These are phyloP conservation scores for Lysiphlebus fabarum DNA, from an alignment of 1,140 invertebrate species.

Conservation along the genomic window DNA sequence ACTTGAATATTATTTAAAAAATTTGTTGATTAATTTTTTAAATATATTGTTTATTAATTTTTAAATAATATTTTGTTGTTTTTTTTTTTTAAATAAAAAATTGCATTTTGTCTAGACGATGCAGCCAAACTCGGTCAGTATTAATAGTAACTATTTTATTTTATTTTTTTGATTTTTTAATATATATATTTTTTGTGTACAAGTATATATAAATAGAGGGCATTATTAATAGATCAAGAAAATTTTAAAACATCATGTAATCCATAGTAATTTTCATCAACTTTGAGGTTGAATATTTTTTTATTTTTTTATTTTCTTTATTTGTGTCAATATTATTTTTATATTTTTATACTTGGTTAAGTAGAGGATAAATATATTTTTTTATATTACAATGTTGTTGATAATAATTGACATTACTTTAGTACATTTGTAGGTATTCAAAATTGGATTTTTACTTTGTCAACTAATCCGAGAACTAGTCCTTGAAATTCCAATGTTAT, in stretches of 20 bases:
- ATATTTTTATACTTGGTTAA: background rate
- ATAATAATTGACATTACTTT: conserved; percentile 2
- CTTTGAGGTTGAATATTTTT: background rate
- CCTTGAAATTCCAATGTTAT: no score
- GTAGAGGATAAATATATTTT: background rate
- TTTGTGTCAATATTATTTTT: background rate
- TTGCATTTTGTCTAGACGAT: conserved; percentile 14
- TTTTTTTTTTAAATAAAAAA: no score
- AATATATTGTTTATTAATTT: no score
- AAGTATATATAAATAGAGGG: conserved; percentile 37
- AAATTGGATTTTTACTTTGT: no score
- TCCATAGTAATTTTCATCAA: conserved; percentile 25
- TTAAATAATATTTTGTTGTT: no score
- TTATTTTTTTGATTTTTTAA: conserved; percentile 12
- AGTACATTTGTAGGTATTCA: no score
- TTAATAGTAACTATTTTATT: conserved; percentile 29
- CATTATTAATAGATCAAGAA: conserved; percentile 37
- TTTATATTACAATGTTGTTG: background rate
- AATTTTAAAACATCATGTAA: conserved; percentile 29
- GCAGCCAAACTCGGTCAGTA: conserved; percentile 21
- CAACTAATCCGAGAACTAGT: no score
- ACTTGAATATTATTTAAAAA: no score
- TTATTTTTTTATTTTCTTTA: no score
- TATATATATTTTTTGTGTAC: conserved; percentile 4
- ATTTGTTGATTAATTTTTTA: no score